Conservation (phyloP, 1,140 invertebrate genomes). For the Nephila pilipes region DNA sequence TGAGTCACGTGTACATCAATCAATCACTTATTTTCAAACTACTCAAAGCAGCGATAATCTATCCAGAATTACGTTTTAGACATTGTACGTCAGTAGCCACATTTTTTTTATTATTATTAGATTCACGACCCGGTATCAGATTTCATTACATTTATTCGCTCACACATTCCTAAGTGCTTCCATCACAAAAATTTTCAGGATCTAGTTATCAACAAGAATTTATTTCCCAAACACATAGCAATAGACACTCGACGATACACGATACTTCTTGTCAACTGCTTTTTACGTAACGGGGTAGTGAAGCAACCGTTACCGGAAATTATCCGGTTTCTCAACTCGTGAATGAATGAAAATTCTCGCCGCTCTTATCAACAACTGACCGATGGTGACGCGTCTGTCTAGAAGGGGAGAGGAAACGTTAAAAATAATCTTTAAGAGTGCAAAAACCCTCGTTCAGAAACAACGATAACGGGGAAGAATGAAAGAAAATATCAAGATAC, state of each 20-base stretch:
- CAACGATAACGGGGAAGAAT: not conserved
- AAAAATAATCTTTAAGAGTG: slow-evolving; percentile 16
- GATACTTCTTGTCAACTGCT: not conserved
- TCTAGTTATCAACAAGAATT: slow-evolving; percentile 9
- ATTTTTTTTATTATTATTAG: no score
- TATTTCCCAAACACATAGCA: not conserved
- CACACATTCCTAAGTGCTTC: not conserved
- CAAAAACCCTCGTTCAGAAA: not conserved
- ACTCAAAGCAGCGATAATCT: no score
- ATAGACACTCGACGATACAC: not conserved
- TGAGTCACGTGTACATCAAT: no score
- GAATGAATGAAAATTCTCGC: not conserved
- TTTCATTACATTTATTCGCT: not conserved
- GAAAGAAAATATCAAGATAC: slow-evolving; percentile 22
- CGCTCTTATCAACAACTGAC: not conserved
- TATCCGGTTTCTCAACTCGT: not conserved
- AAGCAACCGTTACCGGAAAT: not conserved
- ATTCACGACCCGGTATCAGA: no score
- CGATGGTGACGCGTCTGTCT: not conserved
- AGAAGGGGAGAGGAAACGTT: not conserved
- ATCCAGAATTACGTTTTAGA: no score
- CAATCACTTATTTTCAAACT: no score
- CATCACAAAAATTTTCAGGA: not conserved
- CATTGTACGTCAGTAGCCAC: no score
- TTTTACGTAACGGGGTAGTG: not conserved